Base-by-base conservation (phyloP, 2,888 invertebrate genomes). In the Pollenia angustigena region DNA sequence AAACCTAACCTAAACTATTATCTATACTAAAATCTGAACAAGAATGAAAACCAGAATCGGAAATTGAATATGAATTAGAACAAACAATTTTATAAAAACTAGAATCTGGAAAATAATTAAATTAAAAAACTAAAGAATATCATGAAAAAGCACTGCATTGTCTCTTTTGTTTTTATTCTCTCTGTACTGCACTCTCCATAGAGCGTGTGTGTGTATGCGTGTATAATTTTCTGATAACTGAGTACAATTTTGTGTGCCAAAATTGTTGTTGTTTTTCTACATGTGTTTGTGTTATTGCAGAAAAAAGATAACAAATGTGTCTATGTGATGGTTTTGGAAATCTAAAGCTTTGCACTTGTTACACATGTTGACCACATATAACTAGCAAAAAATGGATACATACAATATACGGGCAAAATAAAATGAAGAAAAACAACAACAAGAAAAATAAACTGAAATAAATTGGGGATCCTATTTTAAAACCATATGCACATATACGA, bases 331-430 rank as follows among this genome's bases (percentile, higher is more conserved):
- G 56, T 62, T 86, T 86, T 64, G 54, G 40, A 68, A 68, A 75
- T 44, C 69, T 79, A 75, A 79, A 75, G 62, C 78, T 74, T 82
- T 64, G 50, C 72, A 85, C 82, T 82, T 71, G 85, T 75, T 82
- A 82, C 79, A 79, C 82, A 74, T 44, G 60, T 64, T 85, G 75
- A 64, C 82, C 85, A 79, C 85, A 74, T 42, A 82, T 32, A 74
- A 69, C 60, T 46, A 42, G 44, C 40, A 60, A 42, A 60, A 81
- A 16, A 40, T 46, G 18, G 23, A 46, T 72, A 64, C 32, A n/a
- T n/a, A 48, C 52, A 71, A 80, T 71, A 23, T 54, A 46, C 42
- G 46, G 16, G 16, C 60, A 52, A 32, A 16, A 12, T 48, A 64
- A 52, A 58, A 56, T n/a, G 7, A 46, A 48, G 8, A 2, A 58